Evolutionary conservation across 2,113 vertebrate genomes (phyloP).

Genomic region (Mastomys coucha): DNA sequence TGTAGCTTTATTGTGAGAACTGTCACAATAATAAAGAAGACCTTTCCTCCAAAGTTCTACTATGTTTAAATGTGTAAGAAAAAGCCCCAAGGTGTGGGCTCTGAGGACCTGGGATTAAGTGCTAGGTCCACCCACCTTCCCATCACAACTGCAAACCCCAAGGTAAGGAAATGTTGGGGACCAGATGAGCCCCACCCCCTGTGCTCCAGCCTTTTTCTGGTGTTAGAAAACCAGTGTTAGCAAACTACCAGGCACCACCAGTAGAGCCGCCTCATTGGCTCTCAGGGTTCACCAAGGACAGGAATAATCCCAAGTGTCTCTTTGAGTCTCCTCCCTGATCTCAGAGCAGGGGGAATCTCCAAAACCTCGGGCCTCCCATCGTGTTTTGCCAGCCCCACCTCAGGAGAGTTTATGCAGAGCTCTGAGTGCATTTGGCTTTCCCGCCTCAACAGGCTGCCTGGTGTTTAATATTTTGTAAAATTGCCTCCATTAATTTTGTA

Average conservation of each 20-base stretch:
- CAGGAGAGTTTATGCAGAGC: not conserved
- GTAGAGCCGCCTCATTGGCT: rapidly evolving
- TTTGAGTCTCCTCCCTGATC: not conserved
- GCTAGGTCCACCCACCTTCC: not conserved
- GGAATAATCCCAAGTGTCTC: not conserved
- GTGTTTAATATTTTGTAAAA: conserved; percentile 95
- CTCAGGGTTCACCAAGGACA: not conserved
- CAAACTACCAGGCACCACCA: not conserved
- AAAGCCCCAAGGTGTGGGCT: not conserved
- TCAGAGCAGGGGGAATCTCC: not conserved
- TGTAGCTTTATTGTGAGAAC: not conserved
- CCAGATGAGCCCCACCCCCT: not conserved
- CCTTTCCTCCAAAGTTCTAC: not conserved
- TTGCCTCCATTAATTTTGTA: conserved; percentile 95
- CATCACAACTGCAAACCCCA: not conserved
- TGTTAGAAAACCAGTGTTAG: not conserved
- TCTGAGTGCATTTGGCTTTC: conserved; percentile 17
- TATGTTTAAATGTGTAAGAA: not conserved
- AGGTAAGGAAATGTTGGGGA: not conserved
- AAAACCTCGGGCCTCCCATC: not conserved
- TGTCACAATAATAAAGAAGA: not conserved
- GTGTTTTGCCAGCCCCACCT: not conserved
- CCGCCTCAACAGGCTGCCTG: conserved; percentile 80
- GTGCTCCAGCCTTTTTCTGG: not conserved
- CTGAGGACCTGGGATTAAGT: not conserved